Percentiles rank a stretch among this genome's conserved stretches.
Evolutionary conservation across 2,113 vertebrate species (phyloP).

Genomic region (Chauna torquata): DNA sequence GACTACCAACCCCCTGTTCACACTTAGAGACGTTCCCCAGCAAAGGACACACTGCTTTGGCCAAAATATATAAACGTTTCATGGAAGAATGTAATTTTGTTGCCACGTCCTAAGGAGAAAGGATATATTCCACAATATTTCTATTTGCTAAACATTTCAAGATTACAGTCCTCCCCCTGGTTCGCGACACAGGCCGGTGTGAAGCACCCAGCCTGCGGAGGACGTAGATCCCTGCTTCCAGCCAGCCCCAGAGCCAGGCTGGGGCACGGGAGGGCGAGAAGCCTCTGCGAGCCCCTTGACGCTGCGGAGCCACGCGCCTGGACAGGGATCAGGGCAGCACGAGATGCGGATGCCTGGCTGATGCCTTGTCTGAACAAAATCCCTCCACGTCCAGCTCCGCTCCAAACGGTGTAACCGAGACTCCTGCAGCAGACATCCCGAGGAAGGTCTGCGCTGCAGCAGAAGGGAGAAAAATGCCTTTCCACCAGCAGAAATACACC

Average conservation of each 20-base stretch:
- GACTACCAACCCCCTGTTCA: background rate
- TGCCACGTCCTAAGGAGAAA: background rate
- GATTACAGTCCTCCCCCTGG: background rate
- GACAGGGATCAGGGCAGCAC: accelerated
- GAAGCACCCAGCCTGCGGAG: background rate
- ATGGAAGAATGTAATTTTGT: background rate
- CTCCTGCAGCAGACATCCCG: accelerated
- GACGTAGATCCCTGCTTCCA: background rate
- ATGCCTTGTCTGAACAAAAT: accelerated
- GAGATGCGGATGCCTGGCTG: background rate
- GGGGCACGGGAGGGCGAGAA: accelerated
- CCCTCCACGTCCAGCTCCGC: background rate
- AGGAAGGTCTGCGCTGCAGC: background rate
- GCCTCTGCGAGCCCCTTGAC: too few species aligned
- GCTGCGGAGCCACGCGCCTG: accelerated
- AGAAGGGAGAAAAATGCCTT: background rate
- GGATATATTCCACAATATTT: background rate
- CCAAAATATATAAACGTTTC: background rate
- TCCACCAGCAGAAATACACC: background rate
- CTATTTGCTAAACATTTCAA: background rate
- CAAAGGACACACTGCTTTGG: background rate
- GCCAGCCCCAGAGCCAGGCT: background rate
- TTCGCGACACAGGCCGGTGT: accelerated
- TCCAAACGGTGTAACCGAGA: accelerated
- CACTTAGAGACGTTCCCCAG: background rate